Evolutionary conservation across 2,888 invertebrate species (phyloP).

Genomic region (Drosophila conformis): DNA sequence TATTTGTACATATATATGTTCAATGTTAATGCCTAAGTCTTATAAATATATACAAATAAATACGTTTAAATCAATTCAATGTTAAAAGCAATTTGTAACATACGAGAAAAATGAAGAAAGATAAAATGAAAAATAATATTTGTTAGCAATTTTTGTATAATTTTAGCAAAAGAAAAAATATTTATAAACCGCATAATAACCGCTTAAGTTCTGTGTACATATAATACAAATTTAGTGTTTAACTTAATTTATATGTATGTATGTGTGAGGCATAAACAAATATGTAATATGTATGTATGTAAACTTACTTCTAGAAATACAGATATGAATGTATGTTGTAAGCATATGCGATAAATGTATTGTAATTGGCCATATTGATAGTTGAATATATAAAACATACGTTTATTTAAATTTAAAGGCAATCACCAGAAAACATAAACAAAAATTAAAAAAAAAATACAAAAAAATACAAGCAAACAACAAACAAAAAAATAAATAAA

Average conservation of each 20-base stretch:
- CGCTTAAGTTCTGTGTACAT: conserved; percentile 70
- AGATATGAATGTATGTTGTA: conserved; percentile 48
- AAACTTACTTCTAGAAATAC: conserved; percentile 46
- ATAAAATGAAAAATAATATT: conserved; percentile 36
- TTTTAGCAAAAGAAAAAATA: conserved; percentile 66
- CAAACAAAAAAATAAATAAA: conserved; percentile 71
- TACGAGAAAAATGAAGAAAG: conserved; percentile 22
- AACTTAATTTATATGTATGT: conserved; percentile 74
- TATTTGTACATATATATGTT: conserved; percentile 48
- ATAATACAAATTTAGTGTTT: conserved; percentile 68
- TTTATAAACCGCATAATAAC: conserved; percentile 52
- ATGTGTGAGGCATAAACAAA: conserved; percentile 58
- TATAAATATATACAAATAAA: conserved; percentile 46
- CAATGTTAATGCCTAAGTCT: conserved; percentile 74
- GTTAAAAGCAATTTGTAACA: conserved; percentile 75
- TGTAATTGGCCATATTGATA: conserved; percentile 84
- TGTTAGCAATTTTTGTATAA: conserved; percentile 80
- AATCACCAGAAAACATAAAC: conserved; percentile 71
- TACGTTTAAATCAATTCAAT: conserved; percentile 71
- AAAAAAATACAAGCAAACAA: conserved; percentile 54
- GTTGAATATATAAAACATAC: conserved; percentile 75
- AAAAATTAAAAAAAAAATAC: conserved; percentile 46
- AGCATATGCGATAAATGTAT: conserved; percentile 78
- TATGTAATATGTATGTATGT: conserved; percentile 34
- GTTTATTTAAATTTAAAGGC: conserved; percentile 80